Conservation (phyloP, 2,797 vertebrate species). For the Hemibagrus guttatus region DNA sequence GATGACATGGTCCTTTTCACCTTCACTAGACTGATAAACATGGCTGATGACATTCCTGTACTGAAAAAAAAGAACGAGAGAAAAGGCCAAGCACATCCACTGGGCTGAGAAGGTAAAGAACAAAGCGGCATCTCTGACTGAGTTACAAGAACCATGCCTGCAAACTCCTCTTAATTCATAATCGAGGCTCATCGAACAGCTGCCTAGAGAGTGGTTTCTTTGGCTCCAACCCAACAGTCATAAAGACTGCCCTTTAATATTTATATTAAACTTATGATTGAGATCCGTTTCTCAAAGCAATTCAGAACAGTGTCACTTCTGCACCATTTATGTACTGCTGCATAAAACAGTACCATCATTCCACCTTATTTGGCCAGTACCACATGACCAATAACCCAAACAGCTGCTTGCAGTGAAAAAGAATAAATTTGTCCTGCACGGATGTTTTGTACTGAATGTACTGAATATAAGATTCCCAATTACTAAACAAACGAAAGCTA, state of each 20-base stretch:
- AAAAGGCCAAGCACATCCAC: not conserved
- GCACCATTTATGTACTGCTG: not conserved
- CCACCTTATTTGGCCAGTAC: not conserved
- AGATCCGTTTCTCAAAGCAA: not conserved
- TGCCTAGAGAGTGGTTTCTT: not conserved
- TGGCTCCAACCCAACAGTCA: not conserved
- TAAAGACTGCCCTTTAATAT: too few species aligned
- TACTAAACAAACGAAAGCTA: not conserved
- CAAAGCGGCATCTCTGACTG: conserved; percentile 11
- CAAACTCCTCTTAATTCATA: conserved; percentile 44
- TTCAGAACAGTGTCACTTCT: not conserved
- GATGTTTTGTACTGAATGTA: not conserved
- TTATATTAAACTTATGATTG: not conserved
- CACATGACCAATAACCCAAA: not conserved
- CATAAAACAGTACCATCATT: not conserved
- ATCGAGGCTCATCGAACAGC: not conserved
- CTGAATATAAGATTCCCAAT: not conserved
- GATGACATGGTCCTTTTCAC: conserved; percentile 43
- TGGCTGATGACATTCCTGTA: conserved; percentile 10
- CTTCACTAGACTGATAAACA: conserved; percentile 14
- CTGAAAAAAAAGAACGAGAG: not conserved
- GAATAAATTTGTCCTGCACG: not conserved
- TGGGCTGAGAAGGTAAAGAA: not conserved
- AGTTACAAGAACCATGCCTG: conserved; percentile 26
- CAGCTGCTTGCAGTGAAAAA: not conserved